Conservation (phyloP, 2,113 vertebrate species). For the Poeciliopsis turrubarensis region DNA sequence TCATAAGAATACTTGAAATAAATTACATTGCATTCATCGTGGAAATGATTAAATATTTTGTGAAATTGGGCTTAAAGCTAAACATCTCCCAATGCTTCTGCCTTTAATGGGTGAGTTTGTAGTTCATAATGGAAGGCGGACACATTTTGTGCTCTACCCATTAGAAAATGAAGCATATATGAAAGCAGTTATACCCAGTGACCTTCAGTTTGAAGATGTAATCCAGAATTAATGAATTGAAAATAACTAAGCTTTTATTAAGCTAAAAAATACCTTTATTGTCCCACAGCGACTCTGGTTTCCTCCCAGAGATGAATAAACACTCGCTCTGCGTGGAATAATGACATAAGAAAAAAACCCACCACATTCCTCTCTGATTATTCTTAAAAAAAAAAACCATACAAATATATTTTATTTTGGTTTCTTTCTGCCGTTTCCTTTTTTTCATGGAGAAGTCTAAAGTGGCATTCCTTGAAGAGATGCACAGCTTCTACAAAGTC, state of each 20-base stretch:
- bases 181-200: conserved; percentile 1
- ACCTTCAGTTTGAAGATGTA: conserved; percentile 40
- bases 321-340: conserved; percentile 28
- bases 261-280: conserved; percentile 49
- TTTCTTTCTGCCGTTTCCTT: conserved; percentile 9
- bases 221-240: conserved; percentile 43
- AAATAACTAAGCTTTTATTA: conserved; percentile 59
- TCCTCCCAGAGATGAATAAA: conserved; percentile 33
- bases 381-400: conserved; percentile 30
- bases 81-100: not conserved
- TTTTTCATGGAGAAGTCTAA: conserved; percentile 24
- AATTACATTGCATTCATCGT: not conserved
- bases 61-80: conserved; percentile 5
- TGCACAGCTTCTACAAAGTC: conserved; percentile 34
- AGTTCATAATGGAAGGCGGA: conserved; percentile 8
- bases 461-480: conserved; percentile 54
- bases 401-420: conserved; percentile 41
- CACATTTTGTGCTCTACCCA: conserved; percentile 3
- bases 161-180: conserved; percentile 15
- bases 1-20: not conserved
- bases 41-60: conserved; percentile 4
- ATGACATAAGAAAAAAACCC: conserved; percentile 10
- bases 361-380: conserved; percentile 44
- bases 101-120: conserved; percentile 11
- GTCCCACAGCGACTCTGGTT: conserved; percentile 23